Percentiles rank a stretch among this genome's conserved stretches.
Evolutionary conservation across 1,140 invertebrate genomes (phyloP).

Genomic region (Stegodyphus mimosarum): DNA sequence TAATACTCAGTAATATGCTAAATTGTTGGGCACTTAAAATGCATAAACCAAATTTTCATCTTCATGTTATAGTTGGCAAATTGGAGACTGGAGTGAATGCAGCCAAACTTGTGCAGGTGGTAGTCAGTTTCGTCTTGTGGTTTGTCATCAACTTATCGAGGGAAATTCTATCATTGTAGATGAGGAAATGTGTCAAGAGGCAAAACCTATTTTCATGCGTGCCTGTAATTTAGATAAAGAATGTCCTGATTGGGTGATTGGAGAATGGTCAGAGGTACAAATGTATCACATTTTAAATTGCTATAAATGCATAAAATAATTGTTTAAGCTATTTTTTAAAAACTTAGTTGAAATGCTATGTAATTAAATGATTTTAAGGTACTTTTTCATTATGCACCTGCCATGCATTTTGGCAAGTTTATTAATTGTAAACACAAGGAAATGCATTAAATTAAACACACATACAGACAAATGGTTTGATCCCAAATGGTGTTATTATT

Average conservation of each 20-base stretch:
- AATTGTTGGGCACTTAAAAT: too few relatives aligned
- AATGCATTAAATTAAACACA: too few relatives aligned
- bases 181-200: slow-evolving; percentile 80
- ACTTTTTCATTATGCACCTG: too few relatives aligned
- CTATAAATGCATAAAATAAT: too few relatives aligned
- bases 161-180: slow-evolving; percentile 76
- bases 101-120: slow-evolving; percentile 83
- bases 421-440: too few relatives aligned
- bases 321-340: neutral
- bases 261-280: slow-evolving; percentile 86
- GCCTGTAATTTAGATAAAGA: slow-evolving; percentile 80
- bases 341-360: slow-evolving; percentile 15
- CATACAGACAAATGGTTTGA: too few relatives aligned
- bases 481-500: too few relatives aligned
- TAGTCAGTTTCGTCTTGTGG: slow-evolving; percentile 75
- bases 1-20: too few relatives aligned
- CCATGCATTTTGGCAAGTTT: too few relatives aligned
- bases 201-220: slow-evolving; percentile 77
- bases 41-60: too few relatives aligned
- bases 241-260: slow-evolving; percentile 86
- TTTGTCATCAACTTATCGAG: slow-evolving; percentile 81
- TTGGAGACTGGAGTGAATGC: slow-evolving; percentile 85
- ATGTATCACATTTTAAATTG: neutral
- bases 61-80: slow-evolving; percentile 75
- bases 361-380: too few relatives aligned